Base-by-base conservation (phyloP, 1,140 invertebrate genomes). In the Manduca sexta region DNA sequence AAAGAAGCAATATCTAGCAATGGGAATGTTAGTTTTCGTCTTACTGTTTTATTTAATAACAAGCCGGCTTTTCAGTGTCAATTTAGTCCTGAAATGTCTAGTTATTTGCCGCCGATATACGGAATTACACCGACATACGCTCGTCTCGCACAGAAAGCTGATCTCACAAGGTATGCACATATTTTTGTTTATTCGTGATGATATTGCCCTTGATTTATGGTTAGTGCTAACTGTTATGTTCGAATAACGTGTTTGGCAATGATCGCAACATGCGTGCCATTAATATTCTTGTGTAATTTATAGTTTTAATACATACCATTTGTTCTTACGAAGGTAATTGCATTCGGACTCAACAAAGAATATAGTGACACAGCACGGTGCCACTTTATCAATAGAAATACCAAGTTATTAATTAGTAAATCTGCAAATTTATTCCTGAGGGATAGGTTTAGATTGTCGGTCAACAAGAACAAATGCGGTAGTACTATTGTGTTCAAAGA, bases 61-160 rank as follows among this genome's bases (percentile, higher is more conserved):
- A 70, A 67, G 47, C 82, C 82, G 7, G 74, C 74, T 15, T 76
- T 85, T 49, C 82, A 85, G 64, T 85, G 82, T 29, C 79, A 83
- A 51, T 73, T 82, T 51, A 66, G 65, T 37, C 54, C 62, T 34
- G 88, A 88, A 56, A 64, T 81, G 30, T 58, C 68, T 60, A 73
- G 77, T 29, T 81, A 84, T 56, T 76, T 89, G 49, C 90, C 90
- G 11, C 90, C 85, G 30, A 95, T 97, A 61, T 97, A 95, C 84
- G 92, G 94, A 3, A 93, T 99, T 44, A 99, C 97, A 4, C 97
- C 97, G 16, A 99, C 97, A 1, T 95, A 98, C 81, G 75, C 91
- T 11, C 88, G 97, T 39, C 90, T 93, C 21, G 94, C 95, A 38
- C 98, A 99, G 87, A 98, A 98, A 85, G 97, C 97, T 12, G 97